A percentile compares a stretch with the other conserved stretches of the same genome.
Evolutionary conservation across 2,888 invertebrate species (phyloP).

Genomic region (Lycaena phlaeas): DNA sequence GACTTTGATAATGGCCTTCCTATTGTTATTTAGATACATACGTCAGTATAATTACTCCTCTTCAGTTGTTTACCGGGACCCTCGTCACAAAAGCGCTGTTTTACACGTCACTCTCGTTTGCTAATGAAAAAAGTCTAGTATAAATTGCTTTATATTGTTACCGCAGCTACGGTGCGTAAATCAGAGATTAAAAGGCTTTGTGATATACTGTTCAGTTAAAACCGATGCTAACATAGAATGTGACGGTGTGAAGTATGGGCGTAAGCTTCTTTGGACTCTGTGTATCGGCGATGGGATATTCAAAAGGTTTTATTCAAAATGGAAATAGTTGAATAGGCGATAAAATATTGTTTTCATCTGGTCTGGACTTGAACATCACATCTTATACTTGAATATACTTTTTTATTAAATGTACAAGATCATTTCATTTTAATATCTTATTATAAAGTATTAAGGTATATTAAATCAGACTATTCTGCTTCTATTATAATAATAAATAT

Average conservation of each 20-base stretch:
- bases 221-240: slow-evolving; percentile 42
- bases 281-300: too few relatives aligned
- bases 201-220: slow-evolving; percentile 45
- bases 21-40: slow-evolving; percentile 33
- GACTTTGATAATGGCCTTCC: too few relatives aligned
- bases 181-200: slow-evolving; percentile 56
- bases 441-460: too few relatives aligned
- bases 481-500: too few relatives aligned
- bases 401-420: too few relatives aligned
- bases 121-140: slow-evolving; percentile 65
- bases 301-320: neutral
- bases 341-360: neutral
- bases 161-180: slow-evolving; percentile 55
- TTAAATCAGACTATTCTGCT: too few relatives aligned
- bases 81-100: slow-evolving; percentile 60
- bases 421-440: too few relatives aligned
- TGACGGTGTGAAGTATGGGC: slow-evolving; percentile 28
- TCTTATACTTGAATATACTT: too few relatives aligned
- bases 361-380: too few relatives aligned
- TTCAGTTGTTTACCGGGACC: slow-evolving; percentile 57
- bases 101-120: slow-evolving; percentile 67
- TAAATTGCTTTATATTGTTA: slow-evolving; percentile 65
- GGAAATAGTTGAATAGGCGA: too few relatives aligned
- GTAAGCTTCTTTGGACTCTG: neutral
- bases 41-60: slow-evolving; percentile 52